Base-by-base conservation (phyloP, 1,140 invertebrate genomes). In the Scaptodrosophila lebanonensis region DNA sequence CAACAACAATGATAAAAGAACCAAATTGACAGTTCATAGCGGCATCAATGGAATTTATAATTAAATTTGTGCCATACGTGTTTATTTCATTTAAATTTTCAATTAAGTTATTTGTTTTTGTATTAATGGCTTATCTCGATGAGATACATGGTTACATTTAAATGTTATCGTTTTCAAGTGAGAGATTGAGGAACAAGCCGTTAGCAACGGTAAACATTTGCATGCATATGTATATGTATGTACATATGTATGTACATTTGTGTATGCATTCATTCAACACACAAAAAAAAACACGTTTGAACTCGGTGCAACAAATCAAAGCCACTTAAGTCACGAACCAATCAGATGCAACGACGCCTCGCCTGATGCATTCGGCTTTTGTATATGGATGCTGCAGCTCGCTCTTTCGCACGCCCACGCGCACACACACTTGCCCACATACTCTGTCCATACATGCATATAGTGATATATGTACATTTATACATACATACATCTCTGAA, bases 1-100 rank as follows among this genome's bases (percentile, higher is more conserved):
- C 22, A 25, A 25, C 22, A 25, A 25, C 22, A 25, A 25, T 4
- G 22, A 25, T 4, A 25, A 8, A 25, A 25, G 22, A 25, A 25
- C 3, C 3, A 8, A 25, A 25, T n/a, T n/a, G n/a, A 25, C 3
- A 25, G 3, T 25, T 3, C 22, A 51, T 73, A 43, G 60, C 73
- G 59, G 36, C 72, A 68, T 60, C 65, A 79, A 68, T 60, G 65
- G 73, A 79, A 79, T 79, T 79, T 48, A 73, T 73, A 79, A 77
- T 77, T 73, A n/a, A 77, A 77, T 77, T 68, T 73, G 75, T 77
- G 73, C 64, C 57, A n/a, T n/a, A n/a, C n/a, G n/a, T n/a, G n/a
- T n/a, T n/a, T n/a, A n/a, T n/a, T n/a, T n/a, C n/a, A n/a, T n/a
- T 67, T 77, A 50, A 65, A 43, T 29, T 68, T 64, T 77, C 39